Base-by-base conservation (phyloP, 1,140 invertebrate species). In the Bemisia tabaci region DNA sequence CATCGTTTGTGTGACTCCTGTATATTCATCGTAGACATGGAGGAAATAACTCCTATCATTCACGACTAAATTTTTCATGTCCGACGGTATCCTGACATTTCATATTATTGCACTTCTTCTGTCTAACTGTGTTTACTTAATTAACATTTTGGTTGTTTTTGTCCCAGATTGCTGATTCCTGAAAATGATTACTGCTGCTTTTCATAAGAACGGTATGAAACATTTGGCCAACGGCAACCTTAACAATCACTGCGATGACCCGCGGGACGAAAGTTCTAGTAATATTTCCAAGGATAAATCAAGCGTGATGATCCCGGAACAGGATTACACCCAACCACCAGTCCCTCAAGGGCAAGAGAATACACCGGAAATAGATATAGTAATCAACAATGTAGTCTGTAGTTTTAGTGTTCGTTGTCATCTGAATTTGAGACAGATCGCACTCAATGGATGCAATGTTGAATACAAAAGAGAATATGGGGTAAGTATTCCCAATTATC, bases 331-430 rank as follows among this genome's bases (percentile, higher is more conserved):
- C n/a, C 5, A 22, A 24, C 5, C 60, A n/a, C 60, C 60, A 11
- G 60, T 24, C n/a, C 11, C n/a, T 5, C 60, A 24, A 22, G 60
- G n/a, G 22, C 62, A 26, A 25, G 62, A 64, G 9, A 26, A 1
- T 2, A 33, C 25, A 70, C 71, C 71, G n/a, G 71, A 72, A 78
- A 85, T 95, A 75, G 92, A 95, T 77, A 96, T 98, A 75, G 87
- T 92, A 74, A 96, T 99, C 77, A 97, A 94, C 80, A 99, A 99
- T 85, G 95, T 99, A 72, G 95, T 99, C 69, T 97, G 94, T 79
- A 96, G 90, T 79, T 99, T 98, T 82, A 95, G 88, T 82, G 92
- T 98, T 65, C 85, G 93, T 74, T 98, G 96, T 79, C 95, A 99
- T 81, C 82, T 99, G 70, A 97, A 99, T 83, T 82, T 99, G 71